Evolutionary conservation across 2,888 invertebrate genomes (phyloP), one percentile per base, ranked within the genome.

Genomic region (Lithophane socia): DNA sequence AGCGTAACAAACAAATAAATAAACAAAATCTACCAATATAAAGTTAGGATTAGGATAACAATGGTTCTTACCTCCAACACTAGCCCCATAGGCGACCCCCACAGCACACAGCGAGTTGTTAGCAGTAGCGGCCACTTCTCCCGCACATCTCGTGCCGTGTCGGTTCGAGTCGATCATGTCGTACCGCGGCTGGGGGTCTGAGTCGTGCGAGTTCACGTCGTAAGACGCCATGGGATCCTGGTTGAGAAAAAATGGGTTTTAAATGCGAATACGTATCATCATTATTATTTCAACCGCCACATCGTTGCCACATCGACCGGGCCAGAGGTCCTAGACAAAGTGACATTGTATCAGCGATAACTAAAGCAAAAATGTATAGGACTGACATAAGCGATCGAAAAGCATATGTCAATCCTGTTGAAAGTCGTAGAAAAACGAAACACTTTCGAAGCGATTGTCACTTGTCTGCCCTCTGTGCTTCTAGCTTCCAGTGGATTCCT

Each of bases 41-140:
- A 4, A 29, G 29, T 29, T 29, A 29, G 29, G 29, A 29, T 37
- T 37, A 37, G 37, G 37, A 37, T 24, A 29, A 21, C 8, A 42
- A 44, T 54, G 5, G 7, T 24, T n/a, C 89, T 95, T 94, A 98
- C 98, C 99, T 94, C 99, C 99, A 88, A 99, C 99, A 90, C 98
- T 98, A 68, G 99, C 99, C 72, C 99, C 98, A 92, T 98, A 99
- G 0, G 99, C 99, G 63, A 99, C 98, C 37, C 99, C 99, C 12
- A 99, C 99, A 64, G 99, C 99, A 94, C 99, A 99, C 56, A 99
- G 97, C 49, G 98, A 98, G 96, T 99, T 99, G 95, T 99, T 99
- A 73, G 99, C 99, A 49, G 99, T 98, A 4, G 99, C 99, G 0
- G 99, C 99, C 13, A 99, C 99, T 95, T 99, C 99, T 0, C 99